phyloP scores from a whole-genome alignment of 2,113 vertebrate genomes.

The Theristicus caerulescens region DNA sequence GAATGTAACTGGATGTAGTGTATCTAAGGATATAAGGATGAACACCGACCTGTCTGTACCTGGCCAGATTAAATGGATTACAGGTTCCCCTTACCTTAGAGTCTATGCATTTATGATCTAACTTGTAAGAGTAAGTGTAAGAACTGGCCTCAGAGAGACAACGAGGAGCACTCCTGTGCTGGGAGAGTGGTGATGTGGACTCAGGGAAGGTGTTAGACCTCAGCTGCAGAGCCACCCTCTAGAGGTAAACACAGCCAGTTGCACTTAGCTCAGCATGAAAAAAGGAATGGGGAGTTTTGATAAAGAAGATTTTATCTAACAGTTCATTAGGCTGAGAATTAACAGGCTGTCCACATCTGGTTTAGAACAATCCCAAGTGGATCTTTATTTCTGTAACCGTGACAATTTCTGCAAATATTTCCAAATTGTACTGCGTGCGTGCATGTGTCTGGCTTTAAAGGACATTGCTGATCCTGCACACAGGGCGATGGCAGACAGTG shows the following conservation, averaged over 20 bases:
- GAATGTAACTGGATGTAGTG: too few species aligned
- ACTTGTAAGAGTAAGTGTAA: background rate
- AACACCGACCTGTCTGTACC: background rate
- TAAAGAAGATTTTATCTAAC: background rate
- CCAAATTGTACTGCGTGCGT: accelerated
- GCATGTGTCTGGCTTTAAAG: background rate
- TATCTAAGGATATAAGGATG: background rate
- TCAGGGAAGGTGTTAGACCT: background rate
- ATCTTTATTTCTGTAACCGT: background rate
- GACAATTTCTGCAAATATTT: background rate
- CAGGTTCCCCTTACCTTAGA: too few species aligned
- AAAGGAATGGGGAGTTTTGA: background rate
- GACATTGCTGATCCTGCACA: accelerated
- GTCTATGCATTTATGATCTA: background rate
- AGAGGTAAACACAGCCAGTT: background rate
- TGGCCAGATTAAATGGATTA: accelerated
- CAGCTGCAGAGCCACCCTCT: background rate
- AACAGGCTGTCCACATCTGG: background rate
- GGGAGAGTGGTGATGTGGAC: accelerated
- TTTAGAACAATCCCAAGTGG: background rate
- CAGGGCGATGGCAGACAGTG: background rate
- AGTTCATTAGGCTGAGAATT: background rate
- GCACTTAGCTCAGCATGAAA: background rate
- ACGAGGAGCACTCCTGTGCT: background rate
- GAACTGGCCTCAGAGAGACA: background rate